phyloP scores from a whole-genome alignment of 2,113 vertebrate species.

The Rattus rattus region DNA sequence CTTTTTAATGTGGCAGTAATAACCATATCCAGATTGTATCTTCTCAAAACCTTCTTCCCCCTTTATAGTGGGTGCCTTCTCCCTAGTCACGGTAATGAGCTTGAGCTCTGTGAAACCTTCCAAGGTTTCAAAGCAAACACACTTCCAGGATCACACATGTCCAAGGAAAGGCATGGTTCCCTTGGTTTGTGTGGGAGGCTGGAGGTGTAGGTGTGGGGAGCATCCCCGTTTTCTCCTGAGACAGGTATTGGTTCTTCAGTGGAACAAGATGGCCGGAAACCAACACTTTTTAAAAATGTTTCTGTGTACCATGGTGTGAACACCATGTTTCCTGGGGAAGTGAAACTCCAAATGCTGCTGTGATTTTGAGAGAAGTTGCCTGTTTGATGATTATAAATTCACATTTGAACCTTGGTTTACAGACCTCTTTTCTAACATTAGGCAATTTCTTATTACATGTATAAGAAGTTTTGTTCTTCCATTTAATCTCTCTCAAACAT shows the following conservation, averaged over 20 bases:
- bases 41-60: not conserved
- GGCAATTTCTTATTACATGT: not conserved
- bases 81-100: not conserved
- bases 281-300: not conserved
- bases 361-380: not conserved
- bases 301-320: not conserved
- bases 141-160: not conserved
- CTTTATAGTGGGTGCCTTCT: not conserved
- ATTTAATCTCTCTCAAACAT: not conserved
- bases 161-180: not conserved
- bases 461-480: not conserved
- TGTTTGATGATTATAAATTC: not conserved
- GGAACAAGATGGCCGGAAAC: not conserved
- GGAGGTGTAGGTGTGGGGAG: too few relatives aligned
- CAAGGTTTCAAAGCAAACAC: slow-evolving; percentile 8
- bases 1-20: not conserved
- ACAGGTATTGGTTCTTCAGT: not conserved
- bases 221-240: not conserved
- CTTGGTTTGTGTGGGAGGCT: too few relatives aligned
- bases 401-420: not conserved
- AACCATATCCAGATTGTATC: not conserved
- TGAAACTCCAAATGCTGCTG: slow-evolving; percentile 22
- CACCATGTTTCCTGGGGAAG: slow-evolving; percentile 58
- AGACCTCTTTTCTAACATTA: not conserved
- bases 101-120: not conserved